Base-by-base conservation (phyloP, 2,888 invertebrate species). In the Antheraea assamensis region DNA sequence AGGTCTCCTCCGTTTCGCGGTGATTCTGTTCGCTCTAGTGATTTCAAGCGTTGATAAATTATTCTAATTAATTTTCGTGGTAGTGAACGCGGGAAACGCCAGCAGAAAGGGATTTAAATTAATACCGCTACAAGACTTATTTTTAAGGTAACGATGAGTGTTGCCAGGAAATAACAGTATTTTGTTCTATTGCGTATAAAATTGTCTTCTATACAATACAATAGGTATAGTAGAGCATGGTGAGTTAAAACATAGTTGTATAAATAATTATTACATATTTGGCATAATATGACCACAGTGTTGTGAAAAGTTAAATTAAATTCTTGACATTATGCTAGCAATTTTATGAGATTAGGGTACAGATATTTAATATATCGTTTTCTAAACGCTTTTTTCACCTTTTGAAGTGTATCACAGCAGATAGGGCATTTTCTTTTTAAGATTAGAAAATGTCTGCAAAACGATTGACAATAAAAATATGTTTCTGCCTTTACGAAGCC, bases 1-100 rank as follows among this genome's bases (percentile, higher is more conserved):
- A 73, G 73, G 58, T 42, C 35, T 58, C 42, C 42, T 70, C 70
- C 19, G 35, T 70, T n/a, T n/a, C 68, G 52, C 21, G 55, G 73
- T 49, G 68, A 35, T 68, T 68, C 68, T 58, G 58, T 73, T 58
- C 55, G 70, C 58, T 55, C 70, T 8, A 74, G 74, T 71, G 66
- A 75, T 76, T 74, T 74, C 70, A 70, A 49, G 70, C 35, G 47
- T 74, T 74, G 72, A 74, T 66, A 70, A 79, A 78, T 75, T 73
- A 79, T 78, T 79, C 75, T 68, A 75, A 79, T 75, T 75, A 74
- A 75, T 78, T 76, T 74, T 71, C 71, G 70, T 78, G 71, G 64
- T 70, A 70, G 58, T 71, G 47, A 75, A 74, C 47, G 49, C 64
- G 30, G 35, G 31, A 52, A 52, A 64, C n/a, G 5, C 42, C 19